phyloP scores from a whole-genome alignment of 2,888 invertebrate species.

The Sialis fuliginosa region DNA sequence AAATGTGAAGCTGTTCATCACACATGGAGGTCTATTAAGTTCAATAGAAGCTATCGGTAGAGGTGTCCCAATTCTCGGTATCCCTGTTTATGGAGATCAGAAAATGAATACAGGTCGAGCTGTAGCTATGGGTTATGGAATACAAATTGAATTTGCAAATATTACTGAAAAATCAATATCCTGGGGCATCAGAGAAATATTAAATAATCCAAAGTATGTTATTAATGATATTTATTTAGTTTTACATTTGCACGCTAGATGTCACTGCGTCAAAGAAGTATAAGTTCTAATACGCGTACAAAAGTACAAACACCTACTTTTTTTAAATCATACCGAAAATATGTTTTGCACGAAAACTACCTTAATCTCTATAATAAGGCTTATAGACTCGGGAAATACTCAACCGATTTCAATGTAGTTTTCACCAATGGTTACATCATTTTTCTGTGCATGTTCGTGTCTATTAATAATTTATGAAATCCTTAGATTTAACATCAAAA shows the following conservation, averaged over 20 bases:
- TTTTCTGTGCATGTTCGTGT: too few relatives aligned
- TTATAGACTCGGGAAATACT: too few relatives aligned
- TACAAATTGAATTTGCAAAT: constrained; percentile 20
- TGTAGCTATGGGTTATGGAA: constrained; percentile 21
- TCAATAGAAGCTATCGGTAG: constrained; percentile 30
- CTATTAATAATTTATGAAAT: too few relatives aligned
- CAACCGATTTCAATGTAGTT: too few relatives aligned
- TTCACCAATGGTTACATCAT: too few relatives aligned
- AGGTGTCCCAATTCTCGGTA: constrained; percentile 26
- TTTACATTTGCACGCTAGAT: too few relatives aligned
- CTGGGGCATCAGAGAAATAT: constrained; percentile 20
- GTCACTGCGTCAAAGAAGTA: too few relatives aligned
- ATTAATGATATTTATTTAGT: not conserved
- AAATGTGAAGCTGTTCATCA: constrained; percentile 32
- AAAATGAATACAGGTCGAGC: constrained; percentile 25
- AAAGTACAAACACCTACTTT: not conserved
- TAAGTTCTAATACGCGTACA: too few relatives aligned
- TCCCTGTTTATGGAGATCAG: constrained; percentile 30
- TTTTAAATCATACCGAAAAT: not conserved
- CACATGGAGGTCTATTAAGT: constrained; percentile 36
- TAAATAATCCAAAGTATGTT: constrained; percentile 18
- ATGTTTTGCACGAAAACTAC: too few relatives aligned
- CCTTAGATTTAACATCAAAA: too few relatives aligned
- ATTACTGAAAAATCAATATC: constrained; percentile 22
- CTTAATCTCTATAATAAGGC: too few relatives aligned